Conservation (phyloP, 2,888 invertebrate genomes). For the Andrena bucephala region DNA sequence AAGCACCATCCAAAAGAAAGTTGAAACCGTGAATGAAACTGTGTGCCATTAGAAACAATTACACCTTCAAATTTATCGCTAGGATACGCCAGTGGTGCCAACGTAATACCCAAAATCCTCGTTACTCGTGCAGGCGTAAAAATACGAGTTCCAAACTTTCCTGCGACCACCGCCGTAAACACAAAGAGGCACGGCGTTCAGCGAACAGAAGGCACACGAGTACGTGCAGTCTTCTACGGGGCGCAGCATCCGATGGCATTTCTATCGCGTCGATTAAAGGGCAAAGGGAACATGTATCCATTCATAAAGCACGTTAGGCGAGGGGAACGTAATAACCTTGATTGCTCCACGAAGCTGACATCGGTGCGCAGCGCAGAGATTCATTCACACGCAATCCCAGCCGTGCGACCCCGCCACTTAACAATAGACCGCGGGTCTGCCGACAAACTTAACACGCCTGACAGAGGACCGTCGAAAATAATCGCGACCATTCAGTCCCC, state of each 20-base stretch:
- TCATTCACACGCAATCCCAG: slow-evolving; percentile 42
- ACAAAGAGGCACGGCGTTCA: slow-evolving; percentile 8
- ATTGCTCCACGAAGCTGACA: slow-evolving; percentile 41
- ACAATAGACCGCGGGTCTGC: not conserved
- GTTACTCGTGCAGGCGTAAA: too few species aligned
- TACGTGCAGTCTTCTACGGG: slow-evolving; percentile 5
- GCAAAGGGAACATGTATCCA: slow-evolving; percentile 41
- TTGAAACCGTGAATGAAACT: too few species aligned
- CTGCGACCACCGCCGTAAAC: not conserved
- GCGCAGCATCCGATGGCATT: slow-evolving; percentile 42
- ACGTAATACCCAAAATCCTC: too few species aligned
- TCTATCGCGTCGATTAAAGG: slow-evolving; percentile 44
- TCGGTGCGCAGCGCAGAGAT: slow-evolving; percentile 29
- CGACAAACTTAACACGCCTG: not conserved
- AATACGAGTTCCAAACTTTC: too few species aligned
- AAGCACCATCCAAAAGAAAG: too few species aligned
- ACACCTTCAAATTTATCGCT: too few species aligned
- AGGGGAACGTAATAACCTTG: slow-evolving; percentile 57
- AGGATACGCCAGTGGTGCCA: too few species aligned
- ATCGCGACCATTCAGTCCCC: not conserved
- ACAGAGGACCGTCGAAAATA: not conserved
- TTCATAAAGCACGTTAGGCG: slow-evolving; percentile 43
- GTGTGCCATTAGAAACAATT: too few species aligned
- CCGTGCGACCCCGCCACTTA: slow-evolving; percentile 2
- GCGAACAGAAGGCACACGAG: not conserved